These are phyloP conservation scores for Romanomermis culicivorax DNA, from an alignment of 2,888 invertebrate genomes.

Conservation along the genomic window DNA sequence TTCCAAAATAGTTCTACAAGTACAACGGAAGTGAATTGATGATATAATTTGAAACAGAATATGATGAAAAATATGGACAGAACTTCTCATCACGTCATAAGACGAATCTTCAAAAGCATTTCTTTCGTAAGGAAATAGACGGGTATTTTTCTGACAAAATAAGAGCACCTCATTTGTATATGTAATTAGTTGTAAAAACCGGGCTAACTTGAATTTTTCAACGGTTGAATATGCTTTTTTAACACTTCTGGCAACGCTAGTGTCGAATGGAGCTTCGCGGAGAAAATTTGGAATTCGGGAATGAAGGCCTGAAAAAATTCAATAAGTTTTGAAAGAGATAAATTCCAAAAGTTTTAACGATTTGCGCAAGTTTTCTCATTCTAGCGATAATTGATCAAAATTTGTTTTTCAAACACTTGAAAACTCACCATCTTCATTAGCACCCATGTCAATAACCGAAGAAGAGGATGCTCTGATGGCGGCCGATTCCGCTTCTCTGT, in stretches of 20 bases:
- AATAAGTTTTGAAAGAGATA: no score
- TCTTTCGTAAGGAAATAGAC: no score
- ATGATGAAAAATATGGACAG: neutral
- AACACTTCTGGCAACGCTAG: conserved; percentile 48
- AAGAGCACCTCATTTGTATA: no score
- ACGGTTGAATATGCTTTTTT: conserved; percentile 54
- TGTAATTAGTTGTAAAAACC: neutral
- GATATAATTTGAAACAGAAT: neutral
- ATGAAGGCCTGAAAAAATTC: conserved; percentile 20
- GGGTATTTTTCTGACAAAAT: no score
- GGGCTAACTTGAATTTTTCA: conserved; percentile 44
- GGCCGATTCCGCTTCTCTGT: conserved; percentile 38
- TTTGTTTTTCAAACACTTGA: no score
- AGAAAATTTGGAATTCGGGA: conserved; percentile 45
- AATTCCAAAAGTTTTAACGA: conserved; percentile 34
- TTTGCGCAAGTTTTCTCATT: neutral
- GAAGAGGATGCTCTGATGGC: conserved; percentile 35
- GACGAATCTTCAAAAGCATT: no score
- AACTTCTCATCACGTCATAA: no score
- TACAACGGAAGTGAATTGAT: no score
- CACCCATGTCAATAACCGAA: conserved; percentile 39
- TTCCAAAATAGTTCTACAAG: no score
- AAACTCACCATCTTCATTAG: conserved; percentile 42
- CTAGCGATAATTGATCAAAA: no score
- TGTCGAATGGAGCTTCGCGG: conserved; percentile 52